Evolutionary conservation across 2,797 vertebrate genomes (phyloP).

Genomic region (Mastacembelus armatus): DNA sequence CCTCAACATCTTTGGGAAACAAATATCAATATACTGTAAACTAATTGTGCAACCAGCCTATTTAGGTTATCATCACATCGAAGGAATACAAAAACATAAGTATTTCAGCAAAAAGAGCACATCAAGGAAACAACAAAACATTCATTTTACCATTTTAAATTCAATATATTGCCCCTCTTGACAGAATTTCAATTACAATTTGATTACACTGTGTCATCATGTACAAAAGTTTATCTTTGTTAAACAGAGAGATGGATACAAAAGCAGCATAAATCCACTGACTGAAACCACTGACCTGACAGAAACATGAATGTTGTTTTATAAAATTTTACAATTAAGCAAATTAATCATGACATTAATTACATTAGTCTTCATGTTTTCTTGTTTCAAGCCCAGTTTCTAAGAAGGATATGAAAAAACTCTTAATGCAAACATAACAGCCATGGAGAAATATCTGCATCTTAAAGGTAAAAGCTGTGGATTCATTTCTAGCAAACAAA

Average conservation of each 20-base stretch:
- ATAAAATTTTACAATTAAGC: constrained; percentile 6
- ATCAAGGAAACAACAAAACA: constrained; percentile 64
- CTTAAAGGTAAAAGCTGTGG: constrained; percentile 3
- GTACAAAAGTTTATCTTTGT: constrained; percentile 62
- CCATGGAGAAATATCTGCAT: neutral
- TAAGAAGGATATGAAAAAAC: neutral
- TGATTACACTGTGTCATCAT: constrained; percentile 52
- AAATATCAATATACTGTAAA: constrained; percentile 36
- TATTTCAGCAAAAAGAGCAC: constrained; percentile 53
- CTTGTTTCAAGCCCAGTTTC: neutral
- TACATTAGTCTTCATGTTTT: neutral
- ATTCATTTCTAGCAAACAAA: constrained; percentile 8
- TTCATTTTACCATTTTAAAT: constrained; percentile 48
- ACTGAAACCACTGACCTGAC: constrained; percentile 19
- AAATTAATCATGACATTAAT: constrained; percentile 11
- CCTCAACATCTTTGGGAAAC: constrained; percentile 20
- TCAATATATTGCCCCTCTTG: constrained; percentile 48
- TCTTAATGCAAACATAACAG: constrained; percentile 3
- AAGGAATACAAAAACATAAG: constrained; percentile 57
- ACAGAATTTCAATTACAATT: constrained; percentile 46
- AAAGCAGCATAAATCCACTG: constrained; percentile 25
- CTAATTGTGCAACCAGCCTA: constrained; percentile 30
- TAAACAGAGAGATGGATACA: constrained; percentile 45
- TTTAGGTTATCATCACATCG: constrained; percentile 40
- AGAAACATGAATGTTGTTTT: constrained; percentile 7